Evolutionary conservation across 2,888 invertebrate species (phyloP).

Genomic region (Diarsia mendica): DNA sequence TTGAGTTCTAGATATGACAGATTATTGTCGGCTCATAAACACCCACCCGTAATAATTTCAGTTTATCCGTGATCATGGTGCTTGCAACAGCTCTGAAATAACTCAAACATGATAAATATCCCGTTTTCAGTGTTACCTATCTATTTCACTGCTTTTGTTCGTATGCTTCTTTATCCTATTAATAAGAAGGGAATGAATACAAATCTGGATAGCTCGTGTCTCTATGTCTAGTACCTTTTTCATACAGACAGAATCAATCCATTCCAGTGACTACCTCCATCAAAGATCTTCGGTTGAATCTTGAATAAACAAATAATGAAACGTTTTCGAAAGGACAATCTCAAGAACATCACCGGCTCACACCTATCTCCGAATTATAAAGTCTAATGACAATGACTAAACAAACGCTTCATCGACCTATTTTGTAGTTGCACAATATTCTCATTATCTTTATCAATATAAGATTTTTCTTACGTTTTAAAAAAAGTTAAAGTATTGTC

Average conservation of each 20-base stretch:
- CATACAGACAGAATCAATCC: background rate
- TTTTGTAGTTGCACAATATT: constrained; percentile 35
- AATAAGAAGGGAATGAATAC: too few relatives aligned
- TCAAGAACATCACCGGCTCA: constrained; percentile 1
- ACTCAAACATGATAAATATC: background rate
- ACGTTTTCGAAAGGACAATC: constrained; percentile 7
- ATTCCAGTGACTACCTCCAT: background rate
- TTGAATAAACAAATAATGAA: constrained; percentile 17
- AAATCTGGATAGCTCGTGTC: background rate
- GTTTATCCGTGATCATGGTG: background rate
- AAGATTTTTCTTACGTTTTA: background rate
- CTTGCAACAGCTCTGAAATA: background rate
- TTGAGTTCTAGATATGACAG: too few relatives aligned
- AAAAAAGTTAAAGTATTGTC: background rate
- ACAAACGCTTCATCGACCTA: constrained; percentile 26
- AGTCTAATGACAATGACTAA: constrained; percentile 27
- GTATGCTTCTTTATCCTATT: background rate
- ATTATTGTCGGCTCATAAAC: too few relatives aligned
- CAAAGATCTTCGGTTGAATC: background rate
- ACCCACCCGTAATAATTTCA: too few relatives aligned
- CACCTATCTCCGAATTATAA: constrained; percentile 36
- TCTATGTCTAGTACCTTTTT: background rate
- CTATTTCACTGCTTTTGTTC: background rate
- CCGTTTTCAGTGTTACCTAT: background rate
- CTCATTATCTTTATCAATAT: background rate